phyloP scores from a whole-genome alignment of 1,140 invertebrate genomes.

The Cydia strobilella region DNA sequence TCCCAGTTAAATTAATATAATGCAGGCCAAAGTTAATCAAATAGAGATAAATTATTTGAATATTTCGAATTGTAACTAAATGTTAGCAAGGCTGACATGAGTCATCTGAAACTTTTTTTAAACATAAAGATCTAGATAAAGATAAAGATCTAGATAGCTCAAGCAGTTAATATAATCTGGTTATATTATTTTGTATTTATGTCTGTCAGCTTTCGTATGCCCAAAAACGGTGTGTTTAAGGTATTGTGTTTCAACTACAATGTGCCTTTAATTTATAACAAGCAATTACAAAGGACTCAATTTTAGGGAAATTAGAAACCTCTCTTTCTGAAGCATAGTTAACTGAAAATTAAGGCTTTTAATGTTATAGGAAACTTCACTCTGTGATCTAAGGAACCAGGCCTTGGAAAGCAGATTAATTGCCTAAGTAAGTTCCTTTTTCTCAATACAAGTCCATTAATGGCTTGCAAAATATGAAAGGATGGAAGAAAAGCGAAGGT shows the following conservation, averaged over 20 bases:
- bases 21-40: no score
- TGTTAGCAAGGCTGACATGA: no score
- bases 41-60: no score
- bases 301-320: slow-evolving; percentile 3
- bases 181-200: no score
- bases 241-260: background rate
- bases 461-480: no score
- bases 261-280: background rate
- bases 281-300: slow-evolving; percentile 1
- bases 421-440: background rate
- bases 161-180: no score
- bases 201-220: background rate
- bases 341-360: background rate
- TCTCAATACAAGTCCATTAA: background rate
- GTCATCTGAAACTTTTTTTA: no score
- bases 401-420: background rate
- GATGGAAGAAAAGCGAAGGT: no score
- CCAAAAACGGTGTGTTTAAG: background rate
- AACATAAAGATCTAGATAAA: no score
- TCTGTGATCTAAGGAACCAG: slow-evolving; percentile 2
- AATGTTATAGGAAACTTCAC: background rate
- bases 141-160: no score
- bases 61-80: no score
- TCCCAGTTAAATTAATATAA: no score
- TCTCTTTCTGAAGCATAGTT: background rate